Evolutionary conservation across 2,888 invertebrate genomes (phyloP), one percentile per base, ranked within the genome.

Genomic region (Scaptomyza parva): DNA sequence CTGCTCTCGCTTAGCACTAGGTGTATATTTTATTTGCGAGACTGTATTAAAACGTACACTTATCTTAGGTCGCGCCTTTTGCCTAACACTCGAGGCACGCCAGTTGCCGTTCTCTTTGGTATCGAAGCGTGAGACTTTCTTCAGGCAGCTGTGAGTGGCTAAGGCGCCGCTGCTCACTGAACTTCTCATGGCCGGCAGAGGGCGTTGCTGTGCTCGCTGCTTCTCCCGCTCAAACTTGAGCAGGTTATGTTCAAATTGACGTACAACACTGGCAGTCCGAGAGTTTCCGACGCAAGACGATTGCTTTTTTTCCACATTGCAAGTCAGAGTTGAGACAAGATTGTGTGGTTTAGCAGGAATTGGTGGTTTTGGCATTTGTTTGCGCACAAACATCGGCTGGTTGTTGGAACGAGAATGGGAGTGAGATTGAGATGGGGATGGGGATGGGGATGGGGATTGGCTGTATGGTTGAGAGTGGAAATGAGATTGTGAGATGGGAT

Each of bases 11-110:
- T 91, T 90, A 11, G 90, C 89, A 43, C 88, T 83, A 30, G 91
- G 90, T 35, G 91, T 89, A 61, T 89, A 91, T 71, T 90, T 90
- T 3, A 91, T 91, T 58, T 91, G 91, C 2, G 91, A 91, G 0
- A 91, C 92, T 0, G 92, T 91, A 59, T 91, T 91, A 40, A 90
- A 91, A 11, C 91, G 88, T 9, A 92, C 92, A 4, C 91, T 91
- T 35, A 90, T 89, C 87, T 93, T 92, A 30, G 91, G 90, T 1
- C 91, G 88, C 43, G 93, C 93, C 65, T 93, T 93, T 33, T 94
- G 92, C 78, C 94, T 93, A 44, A 94, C 93, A 18, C 95, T 95
- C 3, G 95, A 94, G 8, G 95, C 94, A 39, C 95, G 92, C 52
- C 95, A 93, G 8, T 71, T 73, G 48, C 69, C 70, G 50, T 71